A percentile compares a stretch with the other conserved stretches of the same genome.
Conservation (phyloP, 2,888 invertebrate species). For the Agrotis ipsilon region DNA sequence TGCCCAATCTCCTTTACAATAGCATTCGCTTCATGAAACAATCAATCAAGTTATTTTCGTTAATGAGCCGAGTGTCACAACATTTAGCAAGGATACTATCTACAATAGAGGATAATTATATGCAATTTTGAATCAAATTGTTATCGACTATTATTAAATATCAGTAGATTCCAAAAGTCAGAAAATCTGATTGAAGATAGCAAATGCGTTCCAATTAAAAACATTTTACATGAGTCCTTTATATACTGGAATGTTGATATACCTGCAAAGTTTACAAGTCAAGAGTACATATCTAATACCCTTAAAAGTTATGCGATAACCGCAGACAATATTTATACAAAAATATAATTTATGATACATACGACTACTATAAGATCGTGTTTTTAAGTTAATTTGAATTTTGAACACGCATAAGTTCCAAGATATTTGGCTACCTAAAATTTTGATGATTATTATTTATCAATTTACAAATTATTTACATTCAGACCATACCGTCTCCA, state of each 20-base stretch:
- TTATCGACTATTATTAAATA: conserved; percentile 19
- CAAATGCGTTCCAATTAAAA: conserved; percentile 36
- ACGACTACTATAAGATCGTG: conserved; percentile 75
- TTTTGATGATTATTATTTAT: conserved; percentile 69
- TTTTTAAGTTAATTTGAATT: conserved; percentile 75
- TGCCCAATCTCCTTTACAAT: conserved; percentile 42
- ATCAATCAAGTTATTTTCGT: conserved; percentile 30
- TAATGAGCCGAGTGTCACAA: conserved; percentile 36
- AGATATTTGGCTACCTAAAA: conserved; percentile 74
- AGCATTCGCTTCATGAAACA: conserved; percentile 35
- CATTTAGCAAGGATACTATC: conserved; percentile 36
- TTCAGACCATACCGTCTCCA: conserved; percentile 78
- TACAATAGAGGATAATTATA: conserved; percentile 33
- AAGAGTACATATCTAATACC: conserved; percentile 68
- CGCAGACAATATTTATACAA: conserved; percentile 88
- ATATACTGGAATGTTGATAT: conserved; percentile 69
- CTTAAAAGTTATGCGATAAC: conserved; percentile 78
- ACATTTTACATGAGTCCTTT: conserved; percentile 52
- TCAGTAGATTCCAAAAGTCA: conserved; percentile 57
- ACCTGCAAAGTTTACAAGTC: conserved; percentile 60
- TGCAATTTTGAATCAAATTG: conserved; percentile 28
- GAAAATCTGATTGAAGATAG: conserved; percentile 42
- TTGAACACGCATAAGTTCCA: conserved; percentile 83
- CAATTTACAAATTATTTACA: conserved; percentile 80
- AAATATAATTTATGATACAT: conserved; percentile 85